Evolutionary conservation across 2,113 vertebrate species (phyloP), one percentile per base, ranked within the genome.

Genomic region (Tychaedon coryphoeus): DNA sequence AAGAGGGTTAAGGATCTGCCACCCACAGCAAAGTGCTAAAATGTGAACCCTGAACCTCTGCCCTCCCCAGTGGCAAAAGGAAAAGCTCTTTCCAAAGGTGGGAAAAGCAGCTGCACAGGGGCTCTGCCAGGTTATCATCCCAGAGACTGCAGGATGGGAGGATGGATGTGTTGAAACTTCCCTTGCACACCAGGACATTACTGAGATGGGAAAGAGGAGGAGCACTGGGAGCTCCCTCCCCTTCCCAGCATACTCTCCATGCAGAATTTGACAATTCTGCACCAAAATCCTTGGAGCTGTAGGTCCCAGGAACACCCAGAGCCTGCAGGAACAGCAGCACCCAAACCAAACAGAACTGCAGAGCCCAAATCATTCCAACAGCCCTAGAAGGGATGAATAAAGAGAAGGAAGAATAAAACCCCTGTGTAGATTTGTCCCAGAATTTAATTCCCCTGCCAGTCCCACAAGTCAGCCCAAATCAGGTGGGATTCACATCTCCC

Each of bases 321-420:
- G 25, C 23, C 50, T 7, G 8, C 33, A 64, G 47, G 15, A 81
- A 12, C 23, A 60, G 33, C 60, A 82, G 12, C 50, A 36, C 10
- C 60, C 50, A 51, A 51, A 10, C 50, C 50, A 51, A 51, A 24
- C 40, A 18, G 3, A 8, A 8, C 28, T 17, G 5, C 3, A 62
- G 34, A 50, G 5, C 34, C 51, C 54, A 62, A 38, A 62, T 1
- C 6, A 6, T 4, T 4, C 0, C 40, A 72, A 23, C 2, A 2
- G 8, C 26, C 36, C 81, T 10, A 5, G 26, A 65, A 70, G 8
- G 47, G 25, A 24, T 58, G 50, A 50, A 20, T 12, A 58, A 76
- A 69, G 45, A 31, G 71, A 51, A 82, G 38, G 19, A 73, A 73
- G 11, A 51, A 23, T 2, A 56, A 93, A 87, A 26, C 2, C 19